phyloP scores from a whole-genome alignment of 2,888 invertebrate species.

The Eristalis tenax region DNA sequence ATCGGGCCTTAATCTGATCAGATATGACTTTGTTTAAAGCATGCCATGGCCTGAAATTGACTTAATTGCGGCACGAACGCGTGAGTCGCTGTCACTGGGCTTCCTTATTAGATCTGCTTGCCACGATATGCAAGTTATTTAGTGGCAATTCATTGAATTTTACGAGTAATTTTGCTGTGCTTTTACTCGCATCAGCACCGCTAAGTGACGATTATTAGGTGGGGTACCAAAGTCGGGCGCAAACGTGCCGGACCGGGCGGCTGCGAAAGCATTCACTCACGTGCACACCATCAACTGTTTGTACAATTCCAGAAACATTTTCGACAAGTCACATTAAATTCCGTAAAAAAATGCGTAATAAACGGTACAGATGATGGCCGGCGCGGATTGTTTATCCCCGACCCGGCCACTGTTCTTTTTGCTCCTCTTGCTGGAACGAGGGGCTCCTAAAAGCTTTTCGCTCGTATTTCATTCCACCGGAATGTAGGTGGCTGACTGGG shows the following conservation, averaged over 20 bases:
- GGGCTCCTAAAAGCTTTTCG: slow-evolving; percentile 44
- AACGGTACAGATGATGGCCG: slow-evolving; percentile 12
- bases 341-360: slow-evolving; percentile 35
- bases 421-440: not conserved
- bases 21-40: slow-evolving; percentile 63
- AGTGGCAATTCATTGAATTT: slow-evolving; percentile 67
- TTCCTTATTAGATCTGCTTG: slow-evolving; percentile 69
- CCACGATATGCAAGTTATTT: slow-evolving; percentile 64
- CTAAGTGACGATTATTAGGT: slow-evolving; percentile 65
- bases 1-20: slow-evolving; percentile 67
- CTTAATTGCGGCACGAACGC: slow-evolving; percentile 68
- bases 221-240: slow-evolving; percentile 35
- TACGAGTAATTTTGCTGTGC: slow-evolving; percentile 69
- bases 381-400: slow-evolving; percentile 22
- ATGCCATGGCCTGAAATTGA: slow-evolving; percentile 66
- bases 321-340: slow-evolving; percentile 19
- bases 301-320: slow-evolving; percentile 35
- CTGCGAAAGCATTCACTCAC: slow-evolving; percentile 43
- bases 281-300: slow-evolving; percentile 28
- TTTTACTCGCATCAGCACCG: slow-evolving; percentile 58
- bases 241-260: slow-evolving; percentile 15
- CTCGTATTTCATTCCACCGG: slow-evolving; percentile 42
- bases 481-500: not conserved
- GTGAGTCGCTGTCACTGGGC: slow-evolving; percentile 62
- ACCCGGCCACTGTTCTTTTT: slow-evolving; percentile 52